Evolutionary conservation across 2,113 vertebrate species (phyloP), one percentile per base, ranked within the genome.

Genomic region (Megalops atlanticus): DNA sequence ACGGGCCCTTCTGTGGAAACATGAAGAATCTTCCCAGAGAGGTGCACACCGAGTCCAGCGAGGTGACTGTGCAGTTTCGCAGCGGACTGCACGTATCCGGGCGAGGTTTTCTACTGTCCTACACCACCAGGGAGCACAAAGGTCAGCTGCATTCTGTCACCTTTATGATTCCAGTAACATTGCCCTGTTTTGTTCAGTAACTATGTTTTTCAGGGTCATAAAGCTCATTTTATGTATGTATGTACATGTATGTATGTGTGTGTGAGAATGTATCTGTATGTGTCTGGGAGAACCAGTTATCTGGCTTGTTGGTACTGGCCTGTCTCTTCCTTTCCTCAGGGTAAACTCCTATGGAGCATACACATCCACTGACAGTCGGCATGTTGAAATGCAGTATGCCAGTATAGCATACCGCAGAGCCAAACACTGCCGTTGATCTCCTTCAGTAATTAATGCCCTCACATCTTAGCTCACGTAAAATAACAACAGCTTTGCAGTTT

Each of bases 61-160:
- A 96, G 87, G 92, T 95, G 0, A 95, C 91, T 4, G 85, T 97
- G 85, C 94, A 85, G 77, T 96, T 97, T 89, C 87, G 90, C 76
- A 96, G 95, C 74, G 91, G 94, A 72, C 91, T 89, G 16, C 95
- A 96, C 0, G 85, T 94, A 69, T 96, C 96, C 1, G 96, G 96
- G 71, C 91, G 95, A 77, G 96, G 96, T 1, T 97, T 97, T 87
- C 89, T 95, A 80, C 88, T 97, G 40, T 95, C 95, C 68, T 97
- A 96, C 72, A 91, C 93, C 74, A 95, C 92, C 3, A 94, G 92
- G 24, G 94, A 95, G 86, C 93, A 94, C 85, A 94, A 93, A 94
- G 96, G 96, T 97, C 93, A 84, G 85, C n/a, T 21, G 16, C 27
- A 38, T 72, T 36, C 27, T 49, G 21, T 18, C 10, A 14, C 7